Base-by-base conservation (phyloP, 2,888 invertebrate species). In the Lasioglossum lativentre region DNA sequence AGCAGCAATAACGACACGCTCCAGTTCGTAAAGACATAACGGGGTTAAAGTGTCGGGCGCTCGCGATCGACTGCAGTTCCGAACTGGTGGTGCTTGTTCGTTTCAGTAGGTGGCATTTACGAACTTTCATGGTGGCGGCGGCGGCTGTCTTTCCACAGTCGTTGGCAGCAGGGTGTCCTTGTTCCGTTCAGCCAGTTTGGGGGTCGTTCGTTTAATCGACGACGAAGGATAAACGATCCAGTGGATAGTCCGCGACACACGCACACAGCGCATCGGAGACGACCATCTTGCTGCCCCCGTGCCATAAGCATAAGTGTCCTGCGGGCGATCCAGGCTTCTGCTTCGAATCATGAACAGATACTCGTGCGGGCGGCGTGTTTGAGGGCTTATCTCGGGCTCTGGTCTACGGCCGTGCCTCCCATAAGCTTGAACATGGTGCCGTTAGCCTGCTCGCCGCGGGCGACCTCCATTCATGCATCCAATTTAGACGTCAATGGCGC, bases 281-380 rank as follows among this genome's bases (percentile, higher is more conserved):
- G 72, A 66, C 85, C 85, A 85, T 85, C 75, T 85, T 79, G 27
- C 63, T 72, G 56, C 59, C 12, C n/a, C 19, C n/a, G 34, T 10
- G 34, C 72, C 89, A 90, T 82, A 88, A 89, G 86, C 86, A 86
- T 85, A 87, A 84, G 84, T 86, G 86, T 89, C 90, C 82, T 72
- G 82, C 78, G 85, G 84, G 82, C 75, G 83, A 85, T 81, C 80
- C 80, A 88, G 92, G 92, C 93, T 92, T 93, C 93, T 93, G 93
- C 90, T 92, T 92, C 91, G 89, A 92, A 91, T 92, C 92, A 93
- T 75, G 85, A 82, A 87, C 86, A 90, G 90, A 90, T 90, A 90
- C 87, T 85, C 83, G 79, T 83, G 86, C 88, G 88, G 90, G 92
- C 94, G 94, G 94, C 90, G 86, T 90, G 92, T 94, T 94, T 93